phyloP scores from a whole-genome alignment of 2,113 vertebrate genomes.

The Pseudopipra pipra region DNA sequence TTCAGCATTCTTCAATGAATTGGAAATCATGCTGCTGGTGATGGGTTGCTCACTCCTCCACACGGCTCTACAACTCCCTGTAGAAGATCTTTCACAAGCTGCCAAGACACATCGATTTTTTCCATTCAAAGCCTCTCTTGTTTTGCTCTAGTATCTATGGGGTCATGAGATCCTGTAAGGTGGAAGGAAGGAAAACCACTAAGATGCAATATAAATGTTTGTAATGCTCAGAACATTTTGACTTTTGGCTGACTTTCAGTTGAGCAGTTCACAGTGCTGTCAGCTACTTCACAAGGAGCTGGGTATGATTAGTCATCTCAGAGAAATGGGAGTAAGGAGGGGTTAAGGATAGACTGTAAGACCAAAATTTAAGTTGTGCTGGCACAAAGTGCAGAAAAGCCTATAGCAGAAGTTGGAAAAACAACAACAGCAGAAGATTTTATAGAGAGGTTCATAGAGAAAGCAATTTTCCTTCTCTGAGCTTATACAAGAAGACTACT shows the following conservation, averaged over 20 bases:
- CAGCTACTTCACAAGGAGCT: not conserved
- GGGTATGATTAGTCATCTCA: not conserved
- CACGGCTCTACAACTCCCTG: not conserved
- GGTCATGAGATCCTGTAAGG: not conserved
- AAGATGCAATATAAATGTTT: not conserved
- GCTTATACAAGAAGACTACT: not conserved
- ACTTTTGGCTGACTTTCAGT: not conserved
- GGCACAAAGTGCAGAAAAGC: not conserved
- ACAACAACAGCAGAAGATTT: not conserved
- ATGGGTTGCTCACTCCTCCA: not conserved
- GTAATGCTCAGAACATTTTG: not conserved
- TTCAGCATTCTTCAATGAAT: not conserved
- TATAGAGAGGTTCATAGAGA: not conserved
- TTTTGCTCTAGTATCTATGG: not conserved
- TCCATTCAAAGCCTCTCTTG: constrained; percentile 13
- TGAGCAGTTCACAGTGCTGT: not conserved
- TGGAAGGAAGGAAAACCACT: not conserved
- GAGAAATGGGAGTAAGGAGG: not conserved
- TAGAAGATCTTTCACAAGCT: not conserved
- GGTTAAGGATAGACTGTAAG: not conserved
- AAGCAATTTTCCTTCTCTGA: not conserved
- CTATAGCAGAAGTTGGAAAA: not conserved
- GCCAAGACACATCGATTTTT: constrained; percentile 25
- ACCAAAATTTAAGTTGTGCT: not conserved
- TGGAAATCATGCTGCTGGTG: not conserved